Evolutionary conservation across 1,140 invertebrate species (phyloP).

Genomic region (Dendroctonus valens): DNA sequence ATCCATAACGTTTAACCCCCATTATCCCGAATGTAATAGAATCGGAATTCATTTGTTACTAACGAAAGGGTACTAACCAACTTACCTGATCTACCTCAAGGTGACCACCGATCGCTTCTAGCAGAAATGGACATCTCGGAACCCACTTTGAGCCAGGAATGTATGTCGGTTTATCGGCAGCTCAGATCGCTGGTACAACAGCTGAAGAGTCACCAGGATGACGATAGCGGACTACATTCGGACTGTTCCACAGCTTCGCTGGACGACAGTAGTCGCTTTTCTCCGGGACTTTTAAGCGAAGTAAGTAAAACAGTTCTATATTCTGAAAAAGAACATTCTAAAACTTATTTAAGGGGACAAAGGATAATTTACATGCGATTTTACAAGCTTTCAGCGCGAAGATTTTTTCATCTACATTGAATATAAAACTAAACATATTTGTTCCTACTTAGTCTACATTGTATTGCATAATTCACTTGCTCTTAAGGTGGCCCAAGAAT

Average conservation of each 20-base stretch:
- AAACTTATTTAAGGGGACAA: too few relatives aligned
- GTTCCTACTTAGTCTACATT: too few relatives aligned
- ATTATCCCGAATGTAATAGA: too few relatives aligned
- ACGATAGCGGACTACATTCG: constrained; percentile 60
- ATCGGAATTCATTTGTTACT: constrained; percentile 14
- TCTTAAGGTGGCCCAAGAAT: constrained; percentile 64
- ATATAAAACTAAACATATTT: too few relatives aligned
- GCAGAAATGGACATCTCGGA: constrained; percentile 75
- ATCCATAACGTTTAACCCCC: too few relatives aligned
- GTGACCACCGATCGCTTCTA: constrained; percentile 60
- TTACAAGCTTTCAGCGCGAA: too few relatives aligned
- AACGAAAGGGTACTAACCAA: constrained; percentile 26
- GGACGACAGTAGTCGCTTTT: constrained; percentile 47
- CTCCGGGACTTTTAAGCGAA: constrained; percentile 48
- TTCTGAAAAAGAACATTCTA: too few relatives aligned
- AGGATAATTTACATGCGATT: too few relatives aligned
- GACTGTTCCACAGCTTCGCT: constrained; percentile 56
- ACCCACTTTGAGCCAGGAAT: constrained; percentile 62
- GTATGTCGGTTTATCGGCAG: constrained; percentile 66
- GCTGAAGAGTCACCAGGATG: constrained; percentile 69
- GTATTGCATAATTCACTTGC: too few relatives aligned
- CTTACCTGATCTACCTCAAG: constrained; percentile 18
- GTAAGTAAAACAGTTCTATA: constrained; percentile 9
- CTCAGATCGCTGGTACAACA: constrained; percentile 66
- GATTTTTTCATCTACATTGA: too few relatives aligned